phyloP scores from a whole-genome alignment of 2,888 invertebrate species.

The Anticlea derivata region DNA sequence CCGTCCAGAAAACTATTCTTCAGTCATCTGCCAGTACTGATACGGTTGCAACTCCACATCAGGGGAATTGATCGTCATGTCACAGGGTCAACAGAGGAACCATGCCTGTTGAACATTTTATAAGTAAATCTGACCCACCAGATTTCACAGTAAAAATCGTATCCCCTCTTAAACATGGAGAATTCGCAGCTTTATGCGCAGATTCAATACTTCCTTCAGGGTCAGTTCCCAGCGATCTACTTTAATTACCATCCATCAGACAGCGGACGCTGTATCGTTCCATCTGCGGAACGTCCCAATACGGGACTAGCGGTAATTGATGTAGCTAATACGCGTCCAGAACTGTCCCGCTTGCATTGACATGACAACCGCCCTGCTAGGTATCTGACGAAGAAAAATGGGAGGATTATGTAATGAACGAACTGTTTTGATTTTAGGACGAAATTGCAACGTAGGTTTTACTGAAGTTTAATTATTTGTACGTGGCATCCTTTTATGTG shows the following conservation, averaged over 20 bases:
- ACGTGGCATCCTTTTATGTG: no score
- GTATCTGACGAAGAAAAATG: slow-evolving; percentile 17
- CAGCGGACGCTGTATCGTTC: slow-evolving; percentile 51
- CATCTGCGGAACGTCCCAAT: slow-evolving; percentile 43
- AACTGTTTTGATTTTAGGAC: slow-evolving; percentile 1
- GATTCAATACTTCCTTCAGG: slow-evolving; percentile 4
- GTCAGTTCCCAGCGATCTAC: slow-evolving; percentile 42
- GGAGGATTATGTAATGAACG: not conserved
- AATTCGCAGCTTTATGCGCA: slow-evolving; percentile 5
- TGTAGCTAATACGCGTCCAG: slow-evolving; percentile 58
- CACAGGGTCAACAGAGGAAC: no score
- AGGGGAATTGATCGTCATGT: no score
- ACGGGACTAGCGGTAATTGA: slow-evolving; percentile 50
- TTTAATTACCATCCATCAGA: slow-evolving; percentile 70
- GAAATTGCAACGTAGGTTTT: not conserved
- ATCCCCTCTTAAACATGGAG: no score
- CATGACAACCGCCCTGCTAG: slow-evolving; percentile 21
- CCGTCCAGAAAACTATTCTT: no score
- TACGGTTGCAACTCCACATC: no score
- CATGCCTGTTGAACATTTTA: no score
- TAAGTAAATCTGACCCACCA: no score
- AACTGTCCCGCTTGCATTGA: slow-evolving; percentile 19
- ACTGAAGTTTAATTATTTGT: no score
- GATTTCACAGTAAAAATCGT: no score
- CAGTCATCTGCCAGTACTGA: no score